These are phyloP conservation scores for Scarus forsteni DNA, from an alignment of 2,797 vertebrate genomes.

Conservation along the genomic window DNA sequence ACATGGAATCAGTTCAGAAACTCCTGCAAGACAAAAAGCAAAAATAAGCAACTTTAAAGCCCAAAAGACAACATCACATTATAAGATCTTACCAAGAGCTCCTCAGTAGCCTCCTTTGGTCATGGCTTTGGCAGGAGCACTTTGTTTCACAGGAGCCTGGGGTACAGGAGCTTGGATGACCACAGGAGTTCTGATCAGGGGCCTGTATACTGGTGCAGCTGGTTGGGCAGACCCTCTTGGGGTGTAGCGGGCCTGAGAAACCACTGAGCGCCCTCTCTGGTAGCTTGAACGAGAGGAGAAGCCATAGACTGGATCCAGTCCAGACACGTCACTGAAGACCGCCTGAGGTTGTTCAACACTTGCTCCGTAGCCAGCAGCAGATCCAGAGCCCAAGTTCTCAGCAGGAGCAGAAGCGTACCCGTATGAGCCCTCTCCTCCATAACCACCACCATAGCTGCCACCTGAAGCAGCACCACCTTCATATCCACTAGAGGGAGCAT, in stretches of 20 bases:
- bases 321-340: conserved; percentile 43
- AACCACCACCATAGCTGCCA: neutral
- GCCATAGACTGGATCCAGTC: conserved; percentile 37
- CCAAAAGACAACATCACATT: too few species aligned
- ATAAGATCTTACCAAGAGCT: neutral
- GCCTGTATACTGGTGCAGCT: neutral
- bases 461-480: neutral
- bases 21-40: too few species aligned
- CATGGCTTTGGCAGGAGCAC: neutral
- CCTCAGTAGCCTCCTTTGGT: neutral
- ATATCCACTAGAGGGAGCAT: neutral
- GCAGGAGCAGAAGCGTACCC: neutral
- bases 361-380: neutral
- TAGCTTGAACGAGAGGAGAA: conserved; percentile 40
- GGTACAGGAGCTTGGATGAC: too few species aligned
- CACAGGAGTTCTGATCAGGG: neutral
- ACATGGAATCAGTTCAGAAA: too few species aligned
- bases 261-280: conserved; percentile 13
- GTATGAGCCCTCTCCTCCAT: neutral
- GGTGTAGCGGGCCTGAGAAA: conserved; percentile 24
- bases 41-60: too few species aligned
- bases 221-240: conserved; percentile 8
- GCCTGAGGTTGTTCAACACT: neutral
- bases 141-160: neutral
- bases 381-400: neutral